Percentiles rank a stretch among this genome's conserved stretches.
These are phyloP conservation scores for Sarcophaga subvicina DNA, from an alignment of 2,888 invertebrate genomes.

Conservation along the genomic window DNA sequence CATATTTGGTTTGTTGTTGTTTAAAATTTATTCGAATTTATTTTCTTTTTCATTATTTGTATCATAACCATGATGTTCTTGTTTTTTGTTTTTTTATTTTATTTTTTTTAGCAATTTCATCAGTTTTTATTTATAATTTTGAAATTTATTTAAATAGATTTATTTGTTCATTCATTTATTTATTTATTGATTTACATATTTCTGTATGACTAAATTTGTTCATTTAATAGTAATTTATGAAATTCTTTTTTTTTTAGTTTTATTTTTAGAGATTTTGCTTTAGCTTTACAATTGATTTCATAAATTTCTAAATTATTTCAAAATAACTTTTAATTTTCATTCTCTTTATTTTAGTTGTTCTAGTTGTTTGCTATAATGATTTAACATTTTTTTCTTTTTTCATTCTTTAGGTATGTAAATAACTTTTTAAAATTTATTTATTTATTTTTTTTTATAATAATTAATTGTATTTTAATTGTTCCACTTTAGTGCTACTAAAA, in stretches of 20 bases:
- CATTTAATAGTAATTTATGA: constrained; percentile 7
- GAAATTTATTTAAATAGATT: constrained; percentile 22
- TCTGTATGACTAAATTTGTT: constrained; percentile 26
- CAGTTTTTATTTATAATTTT: constrained; percentile 33
- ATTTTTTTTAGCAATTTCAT: constrained; percentile 48
- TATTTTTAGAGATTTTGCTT: constrained; percentile 21
- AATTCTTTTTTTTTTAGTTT: constrained; percentile 2
- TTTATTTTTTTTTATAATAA: constrained; percentile 17
- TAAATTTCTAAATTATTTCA: constrained; percentile 34
- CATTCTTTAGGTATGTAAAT: constrained; percentile 14
- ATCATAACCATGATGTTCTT: not conserved
- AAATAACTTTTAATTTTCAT: constrained; percentile 28
- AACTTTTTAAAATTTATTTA: constrained; percentile 19
- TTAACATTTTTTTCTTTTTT: constrained; percentile 9
- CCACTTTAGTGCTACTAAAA: constrained; percentile 54
- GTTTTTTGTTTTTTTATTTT: constrained; percentile 14
- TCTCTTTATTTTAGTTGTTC: constrained; percentile 10
- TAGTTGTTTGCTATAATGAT: not conserved
- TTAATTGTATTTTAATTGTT: constrained; percentile 58
- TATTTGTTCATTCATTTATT: constrained; percentile 26
- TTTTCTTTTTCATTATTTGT: not conserved
- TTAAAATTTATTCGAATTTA: not conserved
- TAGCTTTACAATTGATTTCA: constrained; percentile 56
- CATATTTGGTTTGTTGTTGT: not conserved
- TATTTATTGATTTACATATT: constrained; percentile 25